Evolutionary conservation across 37 sponge, comb jelly and placozoan species (phyloP).

Genomic region (Halisarca cf. caerulea): DNA sequence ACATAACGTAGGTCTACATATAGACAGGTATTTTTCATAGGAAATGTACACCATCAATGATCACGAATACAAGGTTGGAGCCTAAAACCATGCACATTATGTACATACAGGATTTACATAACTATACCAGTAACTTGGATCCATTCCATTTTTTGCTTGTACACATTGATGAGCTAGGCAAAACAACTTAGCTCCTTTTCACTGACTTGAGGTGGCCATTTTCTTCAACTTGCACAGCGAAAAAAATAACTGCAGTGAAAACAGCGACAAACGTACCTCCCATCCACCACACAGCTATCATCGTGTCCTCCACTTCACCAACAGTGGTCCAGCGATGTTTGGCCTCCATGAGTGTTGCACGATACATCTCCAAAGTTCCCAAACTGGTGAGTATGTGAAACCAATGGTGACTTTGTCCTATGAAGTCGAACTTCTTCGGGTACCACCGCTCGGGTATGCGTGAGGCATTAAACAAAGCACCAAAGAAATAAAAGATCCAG

Average conservation of each 20-base stretch:
- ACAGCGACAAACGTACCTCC: not conserved
- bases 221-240: not conserved
- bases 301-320: not conserved
- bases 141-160: too few relatives aligned
- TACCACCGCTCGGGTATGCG: conserved; percentile 30
- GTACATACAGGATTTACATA: too few relatives aligned
- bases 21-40: too few relatives aligned
- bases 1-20: too few relatives aligned
- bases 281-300: not conserved
- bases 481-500: conserved; percentile 12
- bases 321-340: not conserved
- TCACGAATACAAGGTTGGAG: too few relatives aligned
- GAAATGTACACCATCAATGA: too few relatives aligned
- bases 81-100: too few relatives aligned
- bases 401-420: conserved; percentile 59
- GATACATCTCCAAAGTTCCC: conserved; percentile 34
- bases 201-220: not conserved
- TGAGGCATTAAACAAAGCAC: conserved; percentile 37
- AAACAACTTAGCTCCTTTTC: not conserved
- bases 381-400: conserved; percentile 42
- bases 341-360: not conserved
- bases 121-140: too few relatives aligned
- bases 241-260: not conserved
- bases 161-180: too few relatives aligned
- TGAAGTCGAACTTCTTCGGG: conserved; percentile 38